Percentiles rank a stretch among this genome's conserved stretches.
Conservation (phyloP, 2,113 vertebrate species). For the Loxodonta africana region DNA sequence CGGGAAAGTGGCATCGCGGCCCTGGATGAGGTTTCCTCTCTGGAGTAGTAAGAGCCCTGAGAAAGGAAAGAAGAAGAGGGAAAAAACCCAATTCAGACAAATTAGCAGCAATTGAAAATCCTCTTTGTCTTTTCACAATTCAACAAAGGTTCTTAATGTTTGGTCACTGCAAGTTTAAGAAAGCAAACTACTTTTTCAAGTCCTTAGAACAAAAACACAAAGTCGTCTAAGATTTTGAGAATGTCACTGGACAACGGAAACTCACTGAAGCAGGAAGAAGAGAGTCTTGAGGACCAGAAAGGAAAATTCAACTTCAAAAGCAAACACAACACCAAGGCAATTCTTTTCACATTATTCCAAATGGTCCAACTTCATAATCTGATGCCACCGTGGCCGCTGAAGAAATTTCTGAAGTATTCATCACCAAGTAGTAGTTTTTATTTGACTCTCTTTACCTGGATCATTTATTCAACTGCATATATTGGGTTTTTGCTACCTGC, state of each 20-base stretch:
- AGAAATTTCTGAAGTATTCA: neutral
- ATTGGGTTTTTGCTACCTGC: neutral
- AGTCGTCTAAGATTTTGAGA: neutral
- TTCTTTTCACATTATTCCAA: neutral
- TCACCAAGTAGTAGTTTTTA: neutral
- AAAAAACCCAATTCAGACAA: neutral
- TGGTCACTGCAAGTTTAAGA: neutral
- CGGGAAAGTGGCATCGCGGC: neutral
- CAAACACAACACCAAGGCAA: neutral
- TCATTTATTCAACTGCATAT: neutral
- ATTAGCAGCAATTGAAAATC: constrained; percentile 32
- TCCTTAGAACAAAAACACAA: constrained; percentile 26
- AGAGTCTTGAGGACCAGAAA: constrained; percentile 1
- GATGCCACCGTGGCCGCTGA: neutral
- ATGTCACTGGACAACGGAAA: neutral
- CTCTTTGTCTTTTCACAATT: constrained; percentile 20
- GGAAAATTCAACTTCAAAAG: neutral
- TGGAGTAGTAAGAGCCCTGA: constrained; percentile 56
- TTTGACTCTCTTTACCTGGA: neutral
- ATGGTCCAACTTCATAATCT: neutral
- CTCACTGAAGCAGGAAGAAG: neutral
- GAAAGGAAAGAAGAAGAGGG: neutral
- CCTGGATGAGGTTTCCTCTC: neutral
- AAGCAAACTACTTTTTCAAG: constrained; percentile 52
- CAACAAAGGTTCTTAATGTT: neutral